phyloP scores from a whole-genome alignment of 2,113 vertebrate species.

The Carettochelys insculpta region DNA sequence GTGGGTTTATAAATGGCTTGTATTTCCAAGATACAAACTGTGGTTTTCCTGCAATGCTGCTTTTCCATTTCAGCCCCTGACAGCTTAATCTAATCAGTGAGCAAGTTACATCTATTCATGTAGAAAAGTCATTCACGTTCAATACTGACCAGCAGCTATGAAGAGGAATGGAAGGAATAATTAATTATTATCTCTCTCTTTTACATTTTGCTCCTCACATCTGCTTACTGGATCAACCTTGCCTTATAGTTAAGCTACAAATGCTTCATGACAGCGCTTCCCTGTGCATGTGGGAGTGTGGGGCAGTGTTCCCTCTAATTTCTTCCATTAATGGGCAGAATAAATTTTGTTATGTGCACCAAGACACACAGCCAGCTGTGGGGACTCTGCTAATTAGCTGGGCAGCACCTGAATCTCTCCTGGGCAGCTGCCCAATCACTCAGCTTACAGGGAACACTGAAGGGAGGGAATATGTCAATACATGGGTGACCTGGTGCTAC shows the following conservation, averaged over 20 bases:
- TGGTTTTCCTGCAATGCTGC: accelerated
- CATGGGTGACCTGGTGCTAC: neutral
- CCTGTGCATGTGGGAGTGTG: no score
- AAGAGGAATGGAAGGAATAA: neutral
- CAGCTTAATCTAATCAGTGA: neutral
- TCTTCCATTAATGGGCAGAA: no score
- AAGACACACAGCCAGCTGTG: no score
- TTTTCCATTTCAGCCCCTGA: neutral
- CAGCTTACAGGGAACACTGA: no score
- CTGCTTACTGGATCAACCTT: neutral
- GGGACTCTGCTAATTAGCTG: no score
- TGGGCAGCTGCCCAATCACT: no score
- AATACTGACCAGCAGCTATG: neutral
- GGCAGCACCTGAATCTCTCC: no score
- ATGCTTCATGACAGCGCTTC: neutral
- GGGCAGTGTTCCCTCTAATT: no score
- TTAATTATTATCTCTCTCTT: neutral
- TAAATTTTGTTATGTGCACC: no score
- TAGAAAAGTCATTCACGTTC: neutral
- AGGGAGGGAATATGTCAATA: neutral
- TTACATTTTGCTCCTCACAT: neutral
- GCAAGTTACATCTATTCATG: neutral
- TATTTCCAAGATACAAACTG: neutral
- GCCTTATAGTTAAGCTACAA: neutral
- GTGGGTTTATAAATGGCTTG: neutral